Base-by-base conservation (phyloP, 2,888 invertebrate genomes). In the Noctua pronuba region DNA sequence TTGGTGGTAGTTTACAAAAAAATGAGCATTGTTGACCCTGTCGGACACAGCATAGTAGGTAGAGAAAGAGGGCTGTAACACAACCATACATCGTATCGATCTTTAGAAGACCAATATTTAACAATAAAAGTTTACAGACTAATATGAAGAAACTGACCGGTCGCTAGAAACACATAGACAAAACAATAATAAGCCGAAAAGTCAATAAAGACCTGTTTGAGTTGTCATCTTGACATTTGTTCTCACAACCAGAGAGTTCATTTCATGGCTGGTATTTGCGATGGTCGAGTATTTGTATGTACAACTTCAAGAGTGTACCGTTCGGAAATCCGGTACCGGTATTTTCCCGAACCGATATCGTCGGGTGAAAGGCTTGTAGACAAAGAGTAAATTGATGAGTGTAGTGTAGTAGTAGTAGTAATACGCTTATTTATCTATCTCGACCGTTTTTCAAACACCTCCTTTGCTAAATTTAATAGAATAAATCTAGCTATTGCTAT, bases 211-310 rank as follows among this genome's bases (percentile, higher is more conserved):
- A 78, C 58, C 58, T 73, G 31, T 71, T 80, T 80, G 84, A 62
- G 49, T 79, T 73, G 75, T 41, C 70, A 84, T 84, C 66, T 84
- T 64, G 79, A 66, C 70, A 82, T 83, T 83, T 68, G 73, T 70
- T 83, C 69, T 62, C 65, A 86, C 68, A 77, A 74, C 70, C 44
- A 58, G 79, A 66, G 74, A 72, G 86, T 75, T 84, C 83, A 86
- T 84, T 84, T 75, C 75, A 72, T 58, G 72, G 46, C 46, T 62
- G 21, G 4, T 86, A 70, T 84, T 86, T 84, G 79, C 83, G 7
- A 67, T 82, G 62, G 83, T 72, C 64, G 58, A 86, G 83, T 75
- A 85, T 85, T 85, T 78, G 74, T 83, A 62, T 66, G 65, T 58
- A 74, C 69, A 78, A 83, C 72, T 58, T 46, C 46, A 69, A 68